A percentile compares a stretch with the other conserved stretches of the same genome.
These are phyloP conservation scores for Thaumetopoea pityocampa DNA, from an alignment of 1,140 invertebrate species.

Conservation along the genomic window DNA sequence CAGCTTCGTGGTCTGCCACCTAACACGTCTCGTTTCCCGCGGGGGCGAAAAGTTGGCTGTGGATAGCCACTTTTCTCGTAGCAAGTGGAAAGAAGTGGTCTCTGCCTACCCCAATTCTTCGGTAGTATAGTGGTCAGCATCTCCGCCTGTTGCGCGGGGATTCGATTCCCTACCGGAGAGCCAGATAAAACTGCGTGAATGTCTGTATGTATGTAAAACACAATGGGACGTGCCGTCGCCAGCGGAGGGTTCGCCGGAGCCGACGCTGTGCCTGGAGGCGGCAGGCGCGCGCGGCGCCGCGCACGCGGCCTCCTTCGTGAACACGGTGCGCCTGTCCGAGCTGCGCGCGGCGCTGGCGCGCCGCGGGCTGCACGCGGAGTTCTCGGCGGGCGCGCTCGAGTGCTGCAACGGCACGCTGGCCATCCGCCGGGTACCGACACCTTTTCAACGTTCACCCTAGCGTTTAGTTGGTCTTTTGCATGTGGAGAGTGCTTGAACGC, in stretches of 20 bases:
- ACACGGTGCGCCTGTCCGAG: slow-evolving; percentile 96
- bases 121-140: too few species aligned
- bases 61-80: too few species aligned
- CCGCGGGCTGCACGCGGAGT: slow-evolving; percentile 93
- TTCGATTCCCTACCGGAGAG: too few species aligned
- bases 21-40: too few species aligned
- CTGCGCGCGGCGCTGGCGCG: slow-evolving; percentile 96
- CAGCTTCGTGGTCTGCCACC: too few species aligned
- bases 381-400: slow-evolving; percentile 95
- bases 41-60: too few species aligned
- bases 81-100: too few species aligned
- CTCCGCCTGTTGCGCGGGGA: too few species aligned
- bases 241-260: slow-evolving; percentile 72
- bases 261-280: slow-evolving; percentile 86
- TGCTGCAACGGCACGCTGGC: slow-evolving; percentile 95
- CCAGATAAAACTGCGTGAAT: too few species aligned
- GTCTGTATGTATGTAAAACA: too few species aligned
- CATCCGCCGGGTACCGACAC: slow-evolving; percentile 80
- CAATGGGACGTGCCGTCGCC: slow-evolving; percentile 5
- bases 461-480: neutral
- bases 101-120: too few species aligned
- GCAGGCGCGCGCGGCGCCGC: slow-evolving; percentile 78
- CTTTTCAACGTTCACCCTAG: neutral
- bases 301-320: slow-evolving; percentile 94
- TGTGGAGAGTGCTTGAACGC: too few species aligned